phyloP scores from a whole-genome alignment of 1,140 invertebrate species.

The Zaprionus africanus region DNA sequence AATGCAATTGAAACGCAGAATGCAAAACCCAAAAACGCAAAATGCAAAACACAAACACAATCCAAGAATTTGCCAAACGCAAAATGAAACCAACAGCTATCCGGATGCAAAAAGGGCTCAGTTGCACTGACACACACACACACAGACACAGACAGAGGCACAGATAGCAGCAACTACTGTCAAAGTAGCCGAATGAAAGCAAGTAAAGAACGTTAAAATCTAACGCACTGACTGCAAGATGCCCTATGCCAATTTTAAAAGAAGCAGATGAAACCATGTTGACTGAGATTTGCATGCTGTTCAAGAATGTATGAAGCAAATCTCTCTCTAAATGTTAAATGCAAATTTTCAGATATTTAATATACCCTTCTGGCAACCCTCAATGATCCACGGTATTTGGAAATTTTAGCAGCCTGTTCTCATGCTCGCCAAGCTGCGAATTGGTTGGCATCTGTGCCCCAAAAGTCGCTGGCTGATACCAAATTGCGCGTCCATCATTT shows the following conservation, averaged over 20 bases:
- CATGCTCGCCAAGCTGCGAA: slow-evolving; percentile 40
- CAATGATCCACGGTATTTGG: slow-evolving; percentile 29
- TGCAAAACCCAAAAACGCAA: slow-evolving; percentile 48
- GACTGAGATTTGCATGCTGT: background rate
- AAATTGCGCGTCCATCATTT: slow-evolving; percentile 59
- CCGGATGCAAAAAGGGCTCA: slow-evolving; percentile 6
- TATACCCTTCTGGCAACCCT: background rate
- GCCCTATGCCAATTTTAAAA: background rate
- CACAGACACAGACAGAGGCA: background rate
- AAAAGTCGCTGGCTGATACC: slow-evolving; percentile 46
- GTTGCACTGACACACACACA: background rate
- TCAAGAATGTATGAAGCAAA: background rate
- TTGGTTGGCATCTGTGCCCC: slow-evolving; percentile 51
- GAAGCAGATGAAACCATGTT: background rate
- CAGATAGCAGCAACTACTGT: slow-evolving; percentile 2
- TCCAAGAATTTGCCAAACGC: slow-evolving; percentile 51
- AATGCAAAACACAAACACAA: slow-evolving; percentile 49
- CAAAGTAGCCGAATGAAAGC: slow-evolving; percentile 68
- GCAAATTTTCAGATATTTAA: background rate
- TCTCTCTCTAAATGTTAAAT: background rate
- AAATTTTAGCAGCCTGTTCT: slow-evolving; percentile 55
- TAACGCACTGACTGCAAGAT: background rate
- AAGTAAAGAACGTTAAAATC: background rate
- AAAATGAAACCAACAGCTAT: slow-evolving; percentile 39
- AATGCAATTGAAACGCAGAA: slow-evolving; percentile 75